phyloP scores from a whole-genome alignment of 1,140 invertebrate genomes.

The Coboldia fuscipes region DNA sequence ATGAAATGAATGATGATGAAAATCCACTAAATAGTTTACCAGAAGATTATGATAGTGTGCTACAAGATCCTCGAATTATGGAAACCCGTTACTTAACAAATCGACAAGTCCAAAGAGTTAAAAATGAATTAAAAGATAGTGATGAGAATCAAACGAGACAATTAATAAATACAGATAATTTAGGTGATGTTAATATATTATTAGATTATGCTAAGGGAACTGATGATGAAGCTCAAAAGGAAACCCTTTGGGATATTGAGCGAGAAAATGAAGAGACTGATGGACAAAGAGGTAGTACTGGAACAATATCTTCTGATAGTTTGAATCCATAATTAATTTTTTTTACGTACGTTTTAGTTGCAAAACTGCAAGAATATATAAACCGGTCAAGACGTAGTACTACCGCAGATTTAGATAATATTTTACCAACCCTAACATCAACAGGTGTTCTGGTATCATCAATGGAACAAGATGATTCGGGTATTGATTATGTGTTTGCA shows the following conservation, averaged over 20 bases:
- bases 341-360: not conserved
- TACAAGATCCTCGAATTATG: no score
- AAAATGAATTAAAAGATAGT: not conserved
- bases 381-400: conserved; percentile 2
- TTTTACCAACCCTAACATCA: conserved; percentile 17
- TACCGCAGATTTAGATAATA: conserved; percentile 10
- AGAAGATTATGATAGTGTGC: no score
- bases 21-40: no score
- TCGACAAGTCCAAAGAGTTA: not conserved
- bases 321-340: not conserved
- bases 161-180: not conserved
- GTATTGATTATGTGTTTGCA: conserved; percentile 18
- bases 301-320: no score
- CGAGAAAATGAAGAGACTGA: conserved; percentile 16
- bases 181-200: not conserved
- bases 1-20: no score
- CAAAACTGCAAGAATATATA: not conserved
- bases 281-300: not conserved
- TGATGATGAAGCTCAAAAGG: conserved; percentile 2
- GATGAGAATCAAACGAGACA: not conserved
- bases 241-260: conserved; percentile 19
- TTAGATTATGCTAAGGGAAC: not conserved
- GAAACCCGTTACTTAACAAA: no score
- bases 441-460: conserved; percentile 16
- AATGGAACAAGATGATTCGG: conserved; percentile 10